A percentile compares a stretch with the other conserved stretches of the same genome.
These are phyloP conservation scores for Zoanthus gigantus DNA, from an alignment of 92 coral and sea anemone species.

Conservation along the genomic window DNA sequence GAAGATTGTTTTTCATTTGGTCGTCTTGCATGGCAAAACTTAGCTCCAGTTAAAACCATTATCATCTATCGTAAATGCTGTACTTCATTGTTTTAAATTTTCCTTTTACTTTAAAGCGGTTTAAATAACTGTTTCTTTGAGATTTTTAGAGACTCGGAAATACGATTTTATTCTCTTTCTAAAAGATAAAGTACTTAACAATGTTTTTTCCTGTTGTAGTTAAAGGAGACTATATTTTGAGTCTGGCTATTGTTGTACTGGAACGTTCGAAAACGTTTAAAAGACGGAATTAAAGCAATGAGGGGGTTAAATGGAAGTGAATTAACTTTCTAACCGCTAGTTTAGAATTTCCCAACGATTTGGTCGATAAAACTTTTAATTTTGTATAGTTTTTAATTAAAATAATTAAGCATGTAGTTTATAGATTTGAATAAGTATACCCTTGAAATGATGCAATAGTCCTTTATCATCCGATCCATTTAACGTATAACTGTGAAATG, in stretches of 20 bases:
- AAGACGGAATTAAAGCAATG: no score
- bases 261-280: background rate
- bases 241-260: background rate
- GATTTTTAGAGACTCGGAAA: conserved; percentile 26
- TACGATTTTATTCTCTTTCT: background rate
- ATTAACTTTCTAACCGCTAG: no score
- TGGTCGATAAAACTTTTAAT: no score
- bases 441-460: no score
- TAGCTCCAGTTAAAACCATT: background rate
- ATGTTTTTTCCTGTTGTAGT: background rate
- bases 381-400: no score
- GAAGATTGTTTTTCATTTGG: background rate
- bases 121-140: background rate
- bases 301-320: no score
- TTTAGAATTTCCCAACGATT: no score
- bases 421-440: no score
- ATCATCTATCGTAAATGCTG: background rate
- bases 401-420: no score
- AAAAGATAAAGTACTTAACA: background rate
- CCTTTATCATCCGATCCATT: no score
- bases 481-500: no score
- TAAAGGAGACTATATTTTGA: background rate
- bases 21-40: background rate
- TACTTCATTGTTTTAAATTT: background rate
- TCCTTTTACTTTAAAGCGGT: background rate